Conservation (phyloP, 2,888 invertebrate species). For the Ochropacha duplaris region DNA sequence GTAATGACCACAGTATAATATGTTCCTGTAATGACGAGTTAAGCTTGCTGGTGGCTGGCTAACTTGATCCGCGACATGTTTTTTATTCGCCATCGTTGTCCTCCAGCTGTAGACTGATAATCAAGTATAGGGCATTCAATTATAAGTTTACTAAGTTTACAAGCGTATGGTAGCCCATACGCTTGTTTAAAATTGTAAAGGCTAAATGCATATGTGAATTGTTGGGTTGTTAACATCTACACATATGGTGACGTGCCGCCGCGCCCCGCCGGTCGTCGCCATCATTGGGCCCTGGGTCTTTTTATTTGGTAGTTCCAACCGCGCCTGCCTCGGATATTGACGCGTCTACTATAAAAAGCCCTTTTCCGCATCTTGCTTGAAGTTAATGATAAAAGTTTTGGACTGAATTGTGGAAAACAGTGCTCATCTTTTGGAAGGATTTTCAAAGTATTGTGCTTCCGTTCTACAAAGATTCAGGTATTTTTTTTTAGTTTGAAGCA, state of each 20-base stretch:
- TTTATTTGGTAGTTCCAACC: constrained; percentile 66
- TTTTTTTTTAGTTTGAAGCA: neutral
- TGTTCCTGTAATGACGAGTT: neutral
- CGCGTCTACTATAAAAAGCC: constrained; percentile 44
- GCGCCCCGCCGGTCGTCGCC: constrained; percentile 60
- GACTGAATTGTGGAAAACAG: constrained; percentile 8
- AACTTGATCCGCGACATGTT: constrained; percentile 47
- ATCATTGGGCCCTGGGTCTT: constrained; percentile 31
- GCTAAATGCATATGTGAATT: constrained; percentile 54
- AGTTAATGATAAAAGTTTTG: constrained; percentile 2
- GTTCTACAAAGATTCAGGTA: constrained; percentile 55
- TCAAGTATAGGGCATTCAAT: constrained; percentile 48
- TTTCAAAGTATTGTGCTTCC: constrained; percentile 25
- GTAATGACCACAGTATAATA: neutral
- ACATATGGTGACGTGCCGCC: constrained; percentile 59
- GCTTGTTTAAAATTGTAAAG: constrained; percentile 42
- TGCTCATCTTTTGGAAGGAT: constrained; percentile 5
- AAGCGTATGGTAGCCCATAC: constrained; percentile 33
- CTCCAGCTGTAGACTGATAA: constrained; percentile 60
- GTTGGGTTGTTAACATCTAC: constrained; percentile 47
- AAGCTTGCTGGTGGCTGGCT: constrained; percentile 6
- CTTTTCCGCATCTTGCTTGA: constrained; percentile 11
- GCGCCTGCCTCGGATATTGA: constrained; percentile 56
- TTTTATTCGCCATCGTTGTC: constrained; percentile 40
- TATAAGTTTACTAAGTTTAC: constrained; percentile 58